A percentile compares a stretch with the other conserved stretches of the same genome.
Evolutionary conservation across 2,888 invertebrate genomes (phyloP).

Genomic region (Cheilosia impressa): DNA sequence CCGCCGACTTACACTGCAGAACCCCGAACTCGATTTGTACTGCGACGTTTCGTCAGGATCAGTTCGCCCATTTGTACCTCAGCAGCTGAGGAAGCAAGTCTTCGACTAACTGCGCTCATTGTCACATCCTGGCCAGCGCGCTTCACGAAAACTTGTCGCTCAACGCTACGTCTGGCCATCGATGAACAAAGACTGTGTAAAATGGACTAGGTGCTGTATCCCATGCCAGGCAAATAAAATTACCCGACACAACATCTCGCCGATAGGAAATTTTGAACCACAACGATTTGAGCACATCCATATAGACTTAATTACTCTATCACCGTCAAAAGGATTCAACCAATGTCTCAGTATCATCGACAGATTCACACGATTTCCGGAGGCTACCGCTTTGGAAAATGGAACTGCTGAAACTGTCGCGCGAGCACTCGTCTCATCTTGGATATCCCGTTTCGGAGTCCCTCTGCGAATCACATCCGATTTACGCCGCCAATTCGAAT

Average conservation of each 20-base stretch:
- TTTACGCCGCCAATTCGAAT: constrained; percentile 36
- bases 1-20: background rate
- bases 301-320: background rate
- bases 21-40: constrained; percentile 13
- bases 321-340: constrained; percentile 19
- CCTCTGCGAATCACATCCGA: constrained; percentile 79
- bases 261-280: constrained; percentile 2
- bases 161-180: constrained; percentile 16
- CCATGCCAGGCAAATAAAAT: constrained; percentile 5
- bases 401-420: constrained; percentile 49
- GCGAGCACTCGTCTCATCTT: constrained; percentile 71
- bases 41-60: constrained; percentile 15
- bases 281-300: background rate
- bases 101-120: background rate
- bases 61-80: constrained; percentile 17
- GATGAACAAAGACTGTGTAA: constrained; percentile 15
- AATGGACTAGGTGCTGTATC: constrained; percentile 1
- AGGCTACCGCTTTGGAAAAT: constrained; percentile 38
- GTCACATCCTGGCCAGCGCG: background rate
- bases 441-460: constrained; percentile 82
- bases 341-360: constrained; percentile 43
- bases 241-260: constrained; percentile 11
- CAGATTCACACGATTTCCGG: constrained; percentile 39
- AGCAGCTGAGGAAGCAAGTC: too few relatives aligned
- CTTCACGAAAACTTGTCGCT: background rate